Evolutionary conservation across 2,888 invertebrate species (phyloP), one percentile per base, ranked within the genome.

Genomic region (Beris chalybata): DNA sequence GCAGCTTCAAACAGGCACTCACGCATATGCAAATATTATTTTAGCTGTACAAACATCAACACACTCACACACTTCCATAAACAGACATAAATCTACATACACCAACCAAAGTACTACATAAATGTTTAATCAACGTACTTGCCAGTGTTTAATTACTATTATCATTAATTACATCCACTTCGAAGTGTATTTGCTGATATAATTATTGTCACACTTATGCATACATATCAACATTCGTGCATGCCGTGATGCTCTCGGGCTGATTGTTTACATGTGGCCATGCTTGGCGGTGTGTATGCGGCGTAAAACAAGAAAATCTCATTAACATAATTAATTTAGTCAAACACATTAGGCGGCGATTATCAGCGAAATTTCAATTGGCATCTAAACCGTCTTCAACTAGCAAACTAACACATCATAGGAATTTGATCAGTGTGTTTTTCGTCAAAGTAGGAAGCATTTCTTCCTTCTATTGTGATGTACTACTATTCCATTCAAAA

Each of bases 321-420:
- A 73, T 73, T 73, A 73, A 67, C 70, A 71, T 72, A 71, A 73
- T 73, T 73, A 73, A 73, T 73, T 71, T 71, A 72, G 71, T 70
- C 70, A 71, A 70, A 71, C 70, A 71, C 67, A 71, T 72, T 71
- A 72, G 69, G 68, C 64, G 58, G 32, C 68, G 69, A 55, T 69
- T 67, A 69, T 67, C 59, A 57, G 38, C 55, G 59, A 64, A 64
- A 15, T 64, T 53, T 45, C 54, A 54, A 54, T 64, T 54, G 54
- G 61, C 61, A 52, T 48, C 52, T n/a, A 22, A 61, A 45, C 47
- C 45, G 48, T 38, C 38, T 38, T 7, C 9, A 9, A 38, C 38
- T 38, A 38, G 22, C 22, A 22, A 22, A 22, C 22, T 22, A 22
- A 22, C 22, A 22, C 22, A 22, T 22, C 22, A 22, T 22, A 22